phyloP scores from a whole-genome alignment of 1,140 invertebrate genomes.

The Physella acuta region DNA sequence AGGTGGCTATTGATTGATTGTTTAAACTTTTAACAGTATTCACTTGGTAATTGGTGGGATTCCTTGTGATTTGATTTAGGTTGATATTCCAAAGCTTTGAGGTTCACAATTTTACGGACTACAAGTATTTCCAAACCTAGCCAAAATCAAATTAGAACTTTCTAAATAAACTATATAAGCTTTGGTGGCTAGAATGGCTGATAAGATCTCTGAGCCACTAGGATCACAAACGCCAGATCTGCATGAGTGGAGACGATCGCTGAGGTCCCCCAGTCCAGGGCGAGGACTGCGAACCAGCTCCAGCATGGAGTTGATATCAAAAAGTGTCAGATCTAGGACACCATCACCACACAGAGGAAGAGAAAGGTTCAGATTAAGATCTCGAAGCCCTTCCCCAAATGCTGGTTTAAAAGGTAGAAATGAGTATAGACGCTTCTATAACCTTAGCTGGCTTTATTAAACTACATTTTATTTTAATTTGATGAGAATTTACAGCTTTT shows the following conservation, averaged over 20 bases:
- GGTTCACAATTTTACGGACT: background rate
- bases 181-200: conserved; percentile 9
- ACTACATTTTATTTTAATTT: background rate
- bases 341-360: conserved; percentile 36
- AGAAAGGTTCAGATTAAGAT: conserved; percentile 26
- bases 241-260: conserved; percentile 44
- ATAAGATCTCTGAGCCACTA: conserved; percentile 43
- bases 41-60: no score
- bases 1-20: background rate
- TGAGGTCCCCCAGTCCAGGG: conserved; percentile 40
- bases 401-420: conserved; percentile 6
- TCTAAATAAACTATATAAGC: background rate
- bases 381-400: conserved; percentile 28
- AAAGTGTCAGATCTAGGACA: conserved; percentile 36
- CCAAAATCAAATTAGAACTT: background rate
- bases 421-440: no score
- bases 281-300: background rate
- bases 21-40: no score
- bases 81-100: background rate
- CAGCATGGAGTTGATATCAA: background rate
- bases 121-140: background rate
- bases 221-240: conserved; percentile 44
- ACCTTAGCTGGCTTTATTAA: background rate
- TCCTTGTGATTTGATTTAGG: background rate
- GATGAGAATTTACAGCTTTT: background rate